Base-by-base conservation (phyloP, 2,113 vertebrate species). In the Macroglossus sobrinus region DNA sequence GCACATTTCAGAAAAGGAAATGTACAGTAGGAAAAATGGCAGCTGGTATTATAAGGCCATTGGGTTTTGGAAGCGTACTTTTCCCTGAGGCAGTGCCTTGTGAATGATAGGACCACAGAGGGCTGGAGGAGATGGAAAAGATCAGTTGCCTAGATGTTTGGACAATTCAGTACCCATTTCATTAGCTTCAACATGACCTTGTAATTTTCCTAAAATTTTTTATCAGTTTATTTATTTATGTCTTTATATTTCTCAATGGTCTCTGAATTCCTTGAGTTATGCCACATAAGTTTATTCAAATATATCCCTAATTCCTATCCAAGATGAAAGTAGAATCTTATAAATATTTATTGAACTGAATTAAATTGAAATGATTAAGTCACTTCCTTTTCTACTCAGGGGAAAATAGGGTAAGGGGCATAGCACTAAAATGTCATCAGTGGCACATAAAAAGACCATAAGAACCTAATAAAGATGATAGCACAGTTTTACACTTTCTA, bases 1-100 rank as follows among this genome's bases (percentile, higher is more conserved):
- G 8, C 0, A 16, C 19, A 3, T 35, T 57, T 40, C 10, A 24
- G 40, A 80, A 59, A 11, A 45, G 22, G n/a, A 40, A 57, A 21
- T 5, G 12, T 55, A 0, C 3, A 0, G 0, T n/a, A 21, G 15
- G 24, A 15, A 53, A 18, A 4, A 0, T 19, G n/a, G 22, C 5
- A 47, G 2, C 3, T 61, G 8, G 30, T 43, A 18, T 30, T 12
- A 3, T 0, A 1, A 64, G 14, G 1, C 1, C 6, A 13, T 0
- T 7, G 4, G 4, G 12, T 7, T 57, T 13, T 19, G 33, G 45
- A 57, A 55, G 8, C 6, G 22, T 7, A 7, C 15, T 26, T 30
- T 18, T 76, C 50, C 3, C 7, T 8, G 19, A 63, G 57, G 15
- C 1, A 76, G 21, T 18, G 7, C 26, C 30, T 9, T 2, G 1